Evolutionary conservation across 2,113 vertebrate species (phyloP), one percentile per base, ranked within the genome.

Genomic region (Prolemur simus): DNA sequence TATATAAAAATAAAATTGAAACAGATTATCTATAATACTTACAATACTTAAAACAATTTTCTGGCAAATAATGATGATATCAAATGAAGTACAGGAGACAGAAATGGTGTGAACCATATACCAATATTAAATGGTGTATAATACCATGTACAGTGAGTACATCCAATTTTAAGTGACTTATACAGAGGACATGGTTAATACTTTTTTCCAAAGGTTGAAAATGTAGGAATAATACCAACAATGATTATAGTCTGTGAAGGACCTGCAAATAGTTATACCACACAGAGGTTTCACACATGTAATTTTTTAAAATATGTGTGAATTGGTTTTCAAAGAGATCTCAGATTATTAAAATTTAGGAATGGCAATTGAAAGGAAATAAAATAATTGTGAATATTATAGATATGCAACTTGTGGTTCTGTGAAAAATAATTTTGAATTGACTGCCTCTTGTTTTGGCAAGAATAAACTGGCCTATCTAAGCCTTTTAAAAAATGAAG

Each of bases 311-410:
- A 78, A 58, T 77, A 34, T 64, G 0, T 78, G 5, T 78, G 5
- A 52, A 83, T 6, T 6, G 73, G 47, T 68, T 89, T 69, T 94
- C 73, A 95, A 78, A 83, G 66, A 29, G 66, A 29, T 86, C 60
- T 80, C 74, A 78, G 29, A 82, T 86, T 63, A 45, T 42, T 89
- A 84, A 83, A 94, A 90, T 85, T 89, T 23, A 92, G 83, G 10
- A 82, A 37, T 83, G 76, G 66, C 3, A 68, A 76, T 3, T 52
- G 27, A 89, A 94, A 88, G 92, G 20, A 84, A 93, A 23, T 37
- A 52, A 74, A 82, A 82, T 73, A 68, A 81, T 29, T 81, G 9
- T 83, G 23, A 47, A 73, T 21, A 60, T 82, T 96, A 54, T 7
- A 49, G 13, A 0, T 52, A 8, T 63, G 2, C 58, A 78, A 82